Base-by-base conservation (phyloP, 1,140 invertebrate species). In the Apis florea region DNA sequence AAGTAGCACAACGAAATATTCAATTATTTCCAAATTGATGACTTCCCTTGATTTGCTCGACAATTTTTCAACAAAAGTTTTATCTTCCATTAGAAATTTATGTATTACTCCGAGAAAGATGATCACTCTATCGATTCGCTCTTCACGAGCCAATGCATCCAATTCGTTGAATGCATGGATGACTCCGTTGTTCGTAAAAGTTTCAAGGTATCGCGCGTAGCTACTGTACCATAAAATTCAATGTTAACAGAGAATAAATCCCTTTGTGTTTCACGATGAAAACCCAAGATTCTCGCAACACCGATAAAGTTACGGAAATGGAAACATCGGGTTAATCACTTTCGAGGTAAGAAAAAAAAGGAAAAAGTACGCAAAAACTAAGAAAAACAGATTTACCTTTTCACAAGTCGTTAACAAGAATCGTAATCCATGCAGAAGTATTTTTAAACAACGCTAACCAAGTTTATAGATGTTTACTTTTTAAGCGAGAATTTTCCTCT, bases 151-250 rank as follows among this genome's bases (percentile, higher is more conserved):
- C 71, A 75, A 53, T 75, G 63, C 53, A 81, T 68, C 72, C 72
- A 75, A 81, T 81, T 75, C 72, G 79, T 81, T 81, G 72, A 81
- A 81, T 81, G 79, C 71, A 81, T 59, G 71, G 63, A 81, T 81
- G 79, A 74, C 68, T 81, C 79, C 53, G 26, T 53, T 74, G 53
- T 1, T 31, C 21, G 72, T 75, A 81, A 75, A 81, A 81, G 40
- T 81, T 75, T 67, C 53, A n/a, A 53, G 47, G 61, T 61, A 67
- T 75, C 24, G 79, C 24, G 79, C 72, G 63, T 75, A 47, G 40
- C 54, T 75, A 81, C 40, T 67, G 78, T 79, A 73, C 69, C 78
- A 79, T 79, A 79, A 79, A 79, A 79, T 61, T 79, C 68, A 79
- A 63, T 54, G 69, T 54, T 63, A 72, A 64, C 78, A 26, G 54